Percentiles rank a stretch among this genome's conserved stretches.
These are phyloP conservation scores for Orgyia antiqua DNA, from an alignment of 2,888 invertebrate species.

Conservation along the genomic window DNA sequence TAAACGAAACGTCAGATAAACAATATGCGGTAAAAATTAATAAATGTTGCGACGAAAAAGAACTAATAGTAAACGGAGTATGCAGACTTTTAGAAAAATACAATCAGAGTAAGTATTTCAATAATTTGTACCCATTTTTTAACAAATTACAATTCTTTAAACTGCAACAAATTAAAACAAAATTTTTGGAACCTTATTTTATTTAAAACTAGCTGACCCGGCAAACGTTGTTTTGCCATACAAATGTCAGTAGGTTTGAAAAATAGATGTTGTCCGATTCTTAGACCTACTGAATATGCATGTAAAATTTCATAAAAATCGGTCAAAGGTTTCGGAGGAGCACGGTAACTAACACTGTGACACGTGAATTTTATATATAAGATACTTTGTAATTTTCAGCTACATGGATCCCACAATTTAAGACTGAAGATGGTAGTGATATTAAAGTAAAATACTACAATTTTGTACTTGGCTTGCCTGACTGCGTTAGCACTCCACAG, in stretches of 20 bases:
- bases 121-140: too few relatives aligned
- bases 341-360: too few relatives aligned
- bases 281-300: too few relatives aligned
- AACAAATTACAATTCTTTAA: too few relatives aligned
- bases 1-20: constrained; percentile 68
- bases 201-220: too few relatives aligned
- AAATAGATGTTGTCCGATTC: too few relatives aligned
- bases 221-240: too few relatives aligned
- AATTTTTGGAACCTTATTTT: too few relatives aligned
- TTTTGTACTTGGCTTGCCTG: constrained; percentile 81
- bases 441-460: constrained; percentile 75
- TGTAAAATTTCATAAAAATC: too few relatives aligned
- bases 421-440: constrained; percentile 78
- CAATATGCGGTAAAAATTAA: constrained; percentile 79
- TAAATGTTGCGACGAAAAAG: constrained; percentile 87
- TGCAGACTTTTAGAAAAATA: constrained; percentile 81
- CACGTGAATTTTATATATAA: background rate
- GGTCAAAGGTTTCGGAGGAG: too few relatives aligned
- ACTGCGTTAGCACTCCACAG: constrained; percentile 83
- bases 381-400: constrained; percentile 37
- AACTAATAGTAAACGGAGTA: constrained; percentile 82
- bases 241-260: too few relatives aligned
- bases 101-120: constrained; percentile 76
- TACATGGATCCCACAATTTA: constrained; percentile 81
- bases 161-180: too few relatives aligned